Evolutionary conservation across 2,888 invertebrate species (phyloP).

Genomic region (Tenthredo distinguenda): DNA sequence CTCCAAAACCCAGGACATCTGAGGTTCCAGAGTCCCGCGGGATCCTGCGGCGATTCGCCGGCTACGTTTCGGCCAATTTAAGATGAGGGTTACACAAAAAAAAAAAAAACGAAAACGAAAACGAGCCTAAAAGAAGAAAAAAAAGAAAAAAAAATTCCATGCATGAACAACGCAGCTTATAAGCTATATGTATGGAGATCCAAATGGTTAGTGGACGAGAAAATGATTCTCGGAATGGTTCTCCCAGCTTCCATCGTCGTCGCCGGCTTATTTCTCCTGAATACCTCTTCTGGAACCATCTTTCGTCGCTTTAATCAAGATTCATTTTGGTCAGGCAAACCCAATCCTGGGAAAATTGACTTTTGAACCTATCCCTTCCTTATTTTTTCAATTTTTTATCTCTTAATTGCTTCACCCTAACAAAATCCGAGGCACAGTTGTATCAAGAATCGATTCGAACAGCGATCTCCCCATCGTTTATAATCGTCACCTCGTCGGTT

Average conservation of each 20-base stretch:
- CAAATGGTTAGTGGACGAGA: constrained; percentile 44
- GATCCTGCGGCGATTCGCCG: constrained; percentile 32
- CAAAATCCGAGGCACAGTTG: not conserved
- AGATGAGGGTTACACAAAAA: constrained; percentile 3
- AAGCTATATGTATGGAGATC: constrained; percentile 48
- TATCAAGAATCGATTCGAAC: not conserved
- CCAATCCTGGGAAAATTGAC: constrained; percentile 24
- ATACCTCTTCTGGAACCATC: constrained; percentile 2
- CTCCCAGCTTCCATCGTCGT: constrained; percentile 16
- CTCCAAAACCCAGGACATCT: not conserved
- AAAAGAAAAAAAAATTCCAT: constrained; percentile 23
- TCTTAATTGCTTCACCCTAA: not conserved
- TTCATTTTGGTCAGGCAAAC: constrained; percentile 8
- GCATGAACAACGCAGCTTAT: constrained; percentile 49
- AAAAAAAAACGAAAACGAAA: not conserved
- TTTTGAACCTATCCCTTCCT: not conserved
- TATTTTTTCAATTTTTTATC: not conserved
- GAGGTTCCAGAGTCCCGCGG: not conserved
- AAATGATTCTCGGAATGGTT: constrained; percentile 44
- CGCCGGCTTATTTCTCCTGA: constrained; percentile 22
- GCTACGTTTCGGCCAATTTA: constrained; percentile 32
- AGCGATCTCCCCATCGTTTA: not conserved
- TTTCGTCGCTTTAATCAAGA: constrained; percentile 38
- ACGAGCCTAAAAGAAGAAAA: not conserved
- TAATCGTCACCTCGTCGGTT: not conserved